Evolutionary conservation across 2,888 invertebrate species (phyloP).

Genomic region (Cephus pulcher): DNA sequence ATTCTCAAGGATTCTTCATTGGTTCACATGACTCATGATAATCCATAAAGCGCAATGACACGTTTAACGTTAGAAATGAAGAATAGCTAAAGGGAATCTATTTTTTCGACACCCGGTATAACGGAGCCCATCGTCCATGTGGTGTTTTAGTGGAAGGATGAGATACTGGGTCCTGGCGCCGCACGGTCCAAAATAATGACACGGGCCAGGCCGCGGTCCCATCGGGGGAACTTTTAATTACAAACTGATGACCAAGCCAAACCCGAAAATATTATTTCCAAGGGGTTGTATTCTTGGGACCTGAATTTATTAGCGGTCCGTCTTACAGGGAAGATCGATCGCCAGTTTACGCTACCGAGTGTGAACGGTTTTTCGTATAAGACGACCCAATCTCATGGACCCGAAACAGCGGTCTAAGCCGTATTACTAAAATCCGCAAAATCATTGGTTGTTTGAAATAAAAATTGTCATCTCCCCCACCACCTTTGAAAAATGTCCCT

Average conservation of each 20-base stretch:
- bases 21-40: no score
- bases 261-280: slow-evolving; percentile 63
- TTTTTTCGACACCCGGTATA: slow-evolving; percentile 49
- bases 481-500: neutral
- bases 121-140: slow-evolving; percentile 38
- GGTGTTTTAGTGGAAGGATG: slow-evolving; percentile 56
- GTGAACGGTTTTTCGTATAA: slow-evolving; percentile 37
- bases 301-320: slow-evolving; percentile 42
- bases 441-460: no score
- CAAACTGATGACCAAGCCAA: slow-evolving; percentile 65
- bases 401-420: no score
- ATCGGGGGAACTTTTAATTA: slow-evolving; percentile 64
- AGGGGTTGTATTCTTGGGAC: slow-evolving; percentile 38
- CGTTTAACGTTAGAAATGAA: no score
- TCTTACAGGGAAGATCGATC: slow-evolving; percentile 39
- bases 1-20: no score
- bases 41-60: no score
- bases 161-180: slow-evolving; percentile 63
- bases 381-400: neutral
- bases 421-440: no score
- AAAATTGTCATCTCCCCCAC: neutral
- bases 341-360: slow-evolving; percentile 32
- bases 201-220: slow-evolving; percentile 53
- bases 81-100: no score
- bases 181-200: slow-evolving; percentile 64